These are phyloP conservation scores for Ophonus ardosiacus DNA, from an alignment of 2,888 invertebrate genomes.

Conservation along the genomic window DNA sequence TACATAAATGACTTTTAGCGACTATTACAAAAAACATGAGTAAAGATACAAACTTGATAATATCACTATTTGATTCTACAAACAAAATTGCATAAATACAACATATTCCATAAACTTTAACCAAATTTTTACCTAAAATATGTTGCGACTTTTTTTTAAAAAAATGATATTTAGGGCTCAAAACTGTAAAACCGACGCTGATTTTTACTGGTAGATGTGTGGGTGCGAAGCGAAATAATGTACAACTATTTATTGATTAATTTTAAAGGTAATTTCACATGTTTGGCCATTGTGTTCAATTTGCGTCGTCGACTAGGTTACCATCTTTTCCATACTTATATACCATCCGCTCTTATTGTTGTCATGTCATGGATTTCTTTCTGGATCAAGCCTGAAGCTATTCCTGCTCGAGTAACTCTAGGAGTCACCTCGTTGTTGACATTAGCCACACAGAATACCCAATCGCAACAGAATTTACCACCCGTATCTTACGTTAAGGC, in stretches of 20 bases:
- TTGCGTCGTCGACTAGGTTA: slow-evolving; percentile 90
- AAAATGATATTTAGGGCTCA: no score
- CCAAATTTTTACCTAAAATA: no score
- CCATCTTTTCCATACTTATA: slow-evolving; percentile 94
- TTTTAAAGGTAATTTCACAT: slow-evolving; percentile 90
- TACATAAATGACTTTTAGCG: no score
- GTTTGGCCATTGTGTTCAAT: slow-evolving; percentile 92
- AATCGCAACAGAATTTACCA: slow-evolving; percentile 92
- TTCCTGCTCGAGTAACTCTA: slow-evolving; percentile 92
- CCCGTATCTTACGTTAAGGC: slow-evolving; percentile 96
- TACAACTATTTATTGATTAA: neutral
- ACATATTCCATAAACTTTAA: no score
- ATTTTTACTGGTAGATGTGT: neutral
- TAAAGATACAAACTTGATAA: no score
- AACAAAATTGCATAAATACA: no score
- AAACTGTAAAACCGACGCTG: neutral
- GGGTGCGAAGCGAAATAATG: neutral
- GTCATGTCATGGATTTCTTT: slow-evolving; percentile 98
- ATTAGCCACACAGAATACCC: slow-evolving; percentile 95
- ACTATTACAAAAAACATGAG: no score
- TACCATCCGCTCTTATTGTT: slow-evolving; percentile 93
- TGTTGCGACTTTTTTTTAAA: no score
- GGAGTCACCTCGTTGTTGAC: slow-evolving; percentile 93
- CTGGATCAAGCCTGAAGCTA: slow-evolving; percentile 96
- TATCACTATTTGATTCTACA: no score